Conservation (phyloP, 2,888 invertebrate species). For the Cerastis leucographa region DNA sequence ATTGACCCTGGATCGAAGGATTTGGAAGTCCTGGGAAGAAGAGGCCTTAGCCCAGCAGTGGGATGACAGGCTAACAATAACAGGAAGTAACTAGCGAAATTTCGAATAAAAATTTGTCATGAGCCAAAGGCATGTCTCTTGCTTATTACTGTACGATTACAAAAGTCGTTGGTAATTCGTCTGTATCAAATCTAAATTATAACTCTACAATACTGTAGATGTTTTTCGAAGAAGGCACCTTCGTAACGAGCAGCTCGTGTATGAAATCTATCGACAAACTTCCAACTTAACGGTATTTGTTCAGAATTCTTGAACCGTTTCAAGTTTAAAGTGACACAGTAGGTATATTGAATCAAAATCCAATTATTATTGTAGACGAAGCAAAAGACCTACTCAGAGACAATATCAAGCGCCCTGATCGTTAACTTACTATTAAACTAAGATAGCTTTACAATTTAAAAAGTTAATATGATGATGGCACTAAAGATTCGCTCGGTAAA, state of each 20-base stretch:
- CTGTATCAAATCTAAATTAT: too few relatives aligned
- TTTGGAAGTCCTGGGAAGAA: too few relatives aligned
- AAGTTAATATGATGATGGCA: constrained; percentile 27
- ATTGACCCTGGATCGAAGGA: too few relatives aligned
- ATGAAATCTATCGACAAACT: constrained; percentile 8
- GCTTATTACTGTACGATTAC: too few relatives aligned
- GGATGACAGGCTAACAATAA: too few relatives aligned
- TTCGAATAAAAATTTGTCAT: background rate
- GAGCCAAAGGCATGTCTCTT: background rate
- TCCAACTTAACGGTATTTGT: constrained; percentile 24
- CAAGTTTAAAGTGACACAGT: constrained; percentile 36
- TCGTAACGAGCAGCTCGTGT: background rate
- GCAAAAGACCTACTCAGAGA: constrained; percentile 45
- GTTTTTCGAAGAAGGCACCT: background rate
- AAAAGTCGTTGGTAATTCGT: too few relatives aligned
- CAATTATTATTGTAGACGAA: constrained; percentile 55
- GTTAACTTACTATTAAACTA: constrained; percentile 38
- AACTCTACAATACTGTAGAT: background rate
- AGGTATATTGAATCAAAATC: constrained; percentile 58
- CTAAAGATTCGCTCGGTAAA: constrained; percentile 37
- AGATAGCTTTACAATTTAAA: constrained; percentile 45
- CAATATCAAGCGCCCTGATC: constrained; percentile 35
- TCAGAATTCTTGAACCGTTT: constrained; percentile 43
- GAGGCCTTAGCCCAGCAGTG: too few relatives aligned
- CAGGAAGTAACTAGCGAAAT: background rate